Base-by-base conservation (phyloP, 2,888 invertebrate genomes). In the Automeris io region DNA sequence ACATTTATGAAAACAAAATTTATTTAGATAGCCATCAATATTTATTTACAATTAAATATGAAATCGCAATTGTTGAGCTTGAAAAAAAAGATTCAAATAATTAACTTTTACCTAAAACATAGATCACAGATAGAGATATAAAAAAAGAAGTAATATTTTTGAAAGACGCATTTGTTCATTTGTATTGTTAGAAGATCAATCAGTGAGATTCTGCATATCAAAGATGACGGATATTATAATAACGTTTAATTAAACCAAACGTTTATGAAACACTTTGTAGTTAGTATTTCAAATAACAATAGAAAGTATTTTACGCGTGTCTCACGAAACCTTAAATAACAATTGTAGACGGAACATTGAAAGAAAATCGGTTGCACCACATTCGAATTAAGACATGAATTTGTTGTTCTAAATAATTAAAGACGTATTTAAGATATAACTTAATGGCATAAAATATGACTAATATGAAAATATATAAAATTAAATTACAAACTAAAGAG, bases 81-180 rank as follows among this genome's bases (percentile, higher is more conserved):
- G 11, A 23, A 37, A 37, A 37, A 36, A 37, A 60, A 32, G 32
- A 32, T 37, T 37, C 32, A 32, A 39, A 26, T 31, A 39, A 39
- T 39, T 22, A 34, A 34, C 60, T 85, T 85, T 82, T 79, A 80
- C 83, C 83, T 85, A 82, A n/a, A 82, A 77, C 67, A 80, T 82
- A 85, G 70, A 85, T 85, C 85, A 85, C 85, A 85, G 83, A 80
- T 83, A 72, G 74, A 78, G 71, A 72, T 71, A 73, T 61, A 78
- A 73, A 77, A 71, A 76, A 70, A 56, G 54, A 62, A 2, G 18
- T 18, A 11, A 7, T 34, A 34, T 16, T 29, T 29, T 3, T 16
- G 3, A 8, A n/a, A 16, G 16, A 16, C n/a, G 11, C 11, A 24
- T 29, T n/a, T 5, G 16, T 16, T 29, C n/a, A 8, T 29, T n/a